A percentile compares a stretch with the other conserved stretches of the same genome.
phyloP scores from a whole-genome alignment of 2,888 invertebrate genomes.

The Euzophera pinguis region DNA sequence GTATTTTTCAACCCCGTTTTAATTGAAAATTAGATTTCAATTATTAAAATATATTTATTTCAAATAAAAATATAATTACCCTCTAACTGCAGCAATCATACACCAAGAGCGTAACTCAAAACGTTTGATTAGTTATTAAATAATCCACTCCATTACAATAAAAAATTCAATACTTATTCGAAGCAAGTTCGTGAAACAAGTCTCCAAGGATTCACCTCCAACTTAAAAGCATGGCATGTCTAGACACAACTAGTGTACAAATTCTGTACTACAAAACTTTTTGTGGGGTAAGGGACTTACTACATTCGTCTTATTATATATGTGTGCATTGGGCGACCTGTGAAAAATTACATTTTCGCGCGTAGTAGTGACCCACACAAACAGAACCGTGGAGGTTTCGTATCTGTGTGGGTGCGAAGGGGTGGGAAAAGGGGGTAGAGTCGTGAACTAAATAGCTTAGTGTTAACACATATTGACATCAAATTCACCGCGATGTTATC shows the following conservation, averaged over 20 bases:
- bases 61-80: too few relatives aligned
- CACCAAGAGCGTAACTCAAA: too few relatives aligned
- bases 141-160: slow-evolving; percentile 23
- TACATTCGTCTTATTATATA: slow-evolving; percentile 48
- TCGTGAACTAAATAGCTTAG: slow-evolving; percentile 80
- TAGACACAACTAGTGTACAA: slow-evolving; percentile 77
- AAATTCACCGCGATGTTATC: slow-evolving; percentile 79
- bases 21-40: too few relatives aligned
- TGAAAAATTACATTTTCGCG: slow-evolving; percentile 70
- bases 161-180: slow-evolving; percentile 35
- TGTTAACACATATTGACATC: slow-evolving; percentile 81
- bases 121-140: not conserved
- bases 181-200: slow-evolving; percentile 52
- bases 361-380: slow-evolving; percentile 52
- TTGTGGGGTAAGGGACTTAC: slow-evolving; percentile 70
- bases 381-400: slow-evolving; percentile 26
- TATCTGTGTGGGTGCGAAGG: slow-evolving; percentile 47
- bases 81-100: too few relatives aligned
- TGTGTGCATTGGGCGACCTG: slow-evolving; percentile 64
- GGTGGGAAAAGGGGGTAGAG: slow-evolving; percentile 61
- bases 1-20: too few relatives aligned
- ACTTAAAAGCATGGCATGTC: slow-evolving; percentile 74
- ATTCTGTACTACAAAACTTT: slow-evolving; percentile 76
- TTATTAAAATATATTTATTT: too few relatives aligned
- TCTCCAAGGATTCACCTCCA: slow-evolving; percentile 67